Conservation (phyloP, 2,888 invertebrate species). For the Noctua comes region DNA sequence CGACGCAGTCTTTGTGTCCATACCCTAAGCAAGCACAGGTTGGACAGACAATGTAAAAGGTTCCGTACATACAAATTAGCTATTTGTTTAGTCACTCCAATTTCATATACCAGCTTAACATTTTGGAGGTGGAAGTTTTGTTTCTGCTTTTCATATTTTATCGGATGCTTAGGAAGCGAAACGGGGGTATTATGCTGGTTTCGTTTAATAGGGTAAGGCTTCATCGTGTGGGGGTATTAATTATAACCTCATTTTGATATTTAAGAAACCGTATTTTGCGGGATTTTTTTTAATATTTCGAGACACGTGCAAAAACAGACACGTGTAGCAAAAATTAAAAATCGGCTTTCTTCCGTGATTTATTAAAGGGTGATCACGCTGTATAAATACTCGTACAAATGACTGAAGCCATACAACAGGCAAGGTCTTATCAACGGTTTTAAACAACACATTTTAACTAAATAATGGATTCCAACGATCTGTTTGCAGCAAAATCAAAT, state of each 20-base stretch:
- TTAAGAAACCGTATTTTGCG: background rate
- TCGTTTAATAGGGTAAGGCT: slow-evolving; percentile 8
- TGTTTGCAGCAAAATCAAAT: too few species aligned
- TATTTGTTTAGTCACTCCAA: slow-evolving; percentile 55
- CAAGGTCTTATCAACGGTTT: background rate
- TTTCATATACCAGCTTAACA: slow-evolving; percentile 35
- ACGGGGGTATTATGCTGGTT: slow-evolving; percentile 31
- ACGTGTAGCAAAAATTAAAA: background rate
- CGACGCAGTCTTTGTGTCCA: slow-evolving; percentile 24
- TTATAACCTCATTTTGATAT: slow-evolving; percentile 6
- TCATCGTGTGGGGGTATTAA: slow-evolving; percentile 15
- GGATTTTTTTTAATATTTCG: background rate
- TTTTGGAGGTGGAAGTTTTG: slow-evolving; percentile 52
- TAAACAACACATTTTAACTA: background rate
- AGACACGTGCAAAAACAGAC: background rate
- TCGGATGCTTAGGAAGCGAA: slow-evolving; percentile 20
- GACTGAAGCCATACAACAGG: background rate
- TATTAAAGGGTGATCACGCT: background rate
- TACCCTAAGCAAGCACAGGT: slow-evolving; percentile 52
- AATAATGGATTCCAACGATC: background rate
- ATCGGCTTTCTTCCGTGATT: background rate
- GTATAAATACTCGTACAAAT: too few species aligned
- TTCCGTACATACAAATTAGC: slow-evolving; percentile 58
- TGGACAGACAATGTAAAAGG: slow-evolving; percentile 56
- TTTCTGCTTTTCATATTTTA: slow-evolving; percentile 48